Evolutionary conservation across 2,113 vertebrate species (phyloP), one percentile per base, ranked within the genome.

Genomic region (Xyrauchen texanus): DNA sequence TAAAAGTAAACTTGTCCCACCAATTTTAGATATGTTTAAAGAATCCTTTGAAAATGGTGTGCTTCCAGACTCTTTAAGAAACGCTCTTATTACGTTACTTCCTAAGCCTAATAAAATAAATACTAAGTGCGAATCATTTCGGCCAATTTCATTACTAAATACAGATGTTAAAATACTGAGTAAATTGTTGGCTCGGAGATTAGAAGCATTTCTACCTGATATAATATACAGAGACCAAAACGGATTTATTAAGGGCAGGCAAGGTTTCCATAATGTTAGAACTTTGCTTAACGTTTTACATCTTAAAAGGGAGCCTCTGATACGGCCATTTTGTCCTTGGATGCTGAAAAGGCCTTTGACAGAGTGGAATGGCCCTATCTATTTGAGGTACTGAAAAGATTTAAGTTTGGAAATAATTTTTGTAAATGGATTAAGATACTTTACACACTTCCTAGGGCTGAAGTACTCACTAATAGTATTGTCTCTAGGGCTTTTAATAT

Each of bases 261-360:
- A 68, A 16, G 46, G 65, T 9, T n/a, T 67, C n/a, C 65, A 47
- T 0, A 47, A 67, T 47, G 65, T 65, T 45, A 65, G 65, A 68
- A 51, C 15, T 49, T 9, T 67, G 64, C 8, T 67, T 67, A 67
- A 47, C 4, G 5, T 46, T 66, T 66, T 66, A 9, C 8, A 16
- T 16, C 8, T 67, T 8, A 66, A 46, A 67, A 15, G 12, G 45
- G 64, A 0, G 7, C 1, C 47, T 15, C 7, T 8, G 45, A 67
- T 67, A 15, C 12, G 64, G 64, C 64, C 64, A 47, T 67, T 67
- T 13, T 16, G 2, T 67, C 64, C 44, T n/a, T 67, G n/a, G 45
- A 67, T 16, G 13, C 45, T 0, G 45, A 67, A 15, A 49, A 66
- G n/a, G 64, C 64, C 3, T 67, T 66, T 1, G 13, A 47, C 44